A percentile compares a stretch with the other conserved stretches of the same genome.
phyloP scores from a whole-genome alignment of 2,797 vertebrate genomes.

The Lepidocolaptes lacrymiger region DNA sequence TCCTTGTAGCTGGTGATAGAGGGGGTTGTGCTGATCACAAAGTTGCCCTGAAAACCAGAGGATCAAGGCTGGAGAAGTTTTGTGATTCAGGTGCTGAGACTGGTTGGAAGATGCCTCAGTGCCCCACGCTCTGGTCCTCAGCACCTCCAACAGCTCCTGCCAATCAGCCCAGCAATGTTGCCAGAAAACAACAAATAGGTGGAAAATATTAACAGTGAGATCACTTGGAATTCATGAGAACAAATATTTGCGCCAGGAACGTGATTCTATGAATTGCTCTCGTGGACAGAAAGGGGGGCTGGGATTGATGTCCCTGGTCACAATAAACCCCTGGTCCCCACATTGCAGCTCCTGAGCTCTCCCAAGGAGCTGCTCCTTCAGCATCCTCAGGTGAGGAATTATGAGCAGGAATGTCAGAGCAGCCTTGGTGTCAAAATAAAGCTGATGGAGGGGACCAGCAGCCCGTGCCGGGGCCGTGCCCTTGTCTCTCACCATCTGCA shows the following conservation, averaged over 20 bases:
- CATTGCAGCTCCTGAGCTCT: neutral
- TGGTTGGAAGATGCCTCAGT: neutral
- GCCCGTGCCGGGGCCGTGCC: neutral
- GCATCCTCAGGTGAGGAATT: neutral
- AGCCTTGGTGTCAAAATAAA: slow-evolving; percentile 25
- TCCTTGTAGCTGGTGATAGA: neutral
- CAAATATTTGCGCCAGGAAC: neutral
- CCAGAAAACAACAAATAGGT: neutral
- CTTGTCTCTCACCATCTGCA: slow-evolving; percentile 30
- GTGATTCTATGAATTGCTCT: neutral
- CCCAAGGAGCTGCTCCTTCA: neutral
- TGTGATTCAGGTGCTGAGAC: neutral
- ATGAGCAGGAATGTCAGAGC: neutral
- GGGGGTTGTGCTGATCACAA: neutral
- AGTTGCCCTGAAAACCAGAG: neutral
- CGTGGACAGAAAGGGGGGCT: fast-evolving
- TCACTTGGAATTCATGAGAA: neutral
- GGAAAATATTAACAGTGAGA: neutral
- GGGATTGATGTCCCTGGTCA: neutral
- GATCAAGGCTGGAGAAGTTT: neutral
- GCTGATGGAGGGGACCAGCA: neutral
- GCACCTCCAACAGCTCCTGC: neutral
- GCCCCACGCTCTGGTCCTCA: neutral
- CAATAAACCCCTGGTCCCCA: neutral
- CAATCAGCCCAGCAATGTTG: neutral